These are phyloP conservation scores for Otis tarda DNA, from an alignment of 2,113 vertebrate genomes.

Conservation along the genomic window DNA sequence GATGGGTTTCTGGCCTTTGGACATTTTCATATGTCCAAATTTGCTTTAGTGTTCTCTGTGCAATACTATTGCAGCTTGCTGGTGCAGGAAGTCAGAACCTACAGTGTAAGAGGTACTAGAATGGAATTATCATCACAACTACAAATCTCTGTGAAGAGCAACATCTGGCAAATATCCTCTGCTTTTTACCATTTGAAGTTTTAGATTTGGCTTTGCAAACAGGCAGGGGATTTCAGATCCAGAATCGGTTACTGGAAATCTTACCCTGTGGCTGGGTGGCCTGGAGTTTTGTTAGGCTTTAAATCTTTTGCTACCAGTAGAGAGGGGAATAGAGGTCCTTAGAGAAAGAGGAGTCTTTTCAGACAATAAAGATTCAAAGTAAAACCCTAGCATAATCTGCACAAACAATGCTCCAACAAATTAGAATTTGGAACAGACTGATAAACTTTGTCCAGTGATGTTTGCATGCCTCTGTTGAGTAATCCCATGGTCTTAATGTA, in stretches of 20 bases:
- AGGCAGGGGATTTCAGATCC: slow-evolving; percentile 42
- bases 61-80: not conserved
- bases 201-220: slow-evolving; percentile 47
- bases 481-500: slow-evolving; percentile 12
- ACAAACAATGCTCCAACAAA: slow-evolving; percentile 60
- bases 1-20: slow-evolving; percentile 3
- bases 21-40: not conserved
- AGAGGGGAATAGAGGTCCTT: slow-evolving; percentile 41
- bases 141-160: not conserved
- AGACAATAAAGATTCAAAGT: slow-evolving; percentile 49
- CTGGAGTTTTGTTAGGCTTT: slow-evolving; percentile 54
- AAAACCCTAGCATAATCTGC: slow-evolving; percentile 53
- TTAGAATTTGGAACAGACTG: slow-evolving; percentile 61
- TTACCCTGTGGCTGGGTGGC: slow-evolving; percentile 42
- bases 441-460: slow-evolving; percentile 38
- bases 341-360: slow-evolving; percentile 45
- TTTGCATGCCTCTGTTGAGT: slow-evolving; percentile 6
- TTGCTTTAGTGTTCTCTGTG: not conserved
- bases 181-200: slow-evolving; percentile 53
- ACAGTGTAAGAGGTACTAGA: not conserved
- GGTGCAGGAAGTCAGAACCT: slow-evolving; percentile 11
- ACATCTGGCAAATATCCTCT: not conserved
- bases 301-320: slow-evolving; percentile 62
- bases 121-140: slow-evolving; percentile 18
- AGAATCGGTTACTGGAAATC: slow-evolving; percentile 65